Evolutionary conservation across 1,140 invertebrate genomes (phyloP), one percentile per base, ranked within the genome.

Genomic region (Medauroidea extradentata): DNA sequence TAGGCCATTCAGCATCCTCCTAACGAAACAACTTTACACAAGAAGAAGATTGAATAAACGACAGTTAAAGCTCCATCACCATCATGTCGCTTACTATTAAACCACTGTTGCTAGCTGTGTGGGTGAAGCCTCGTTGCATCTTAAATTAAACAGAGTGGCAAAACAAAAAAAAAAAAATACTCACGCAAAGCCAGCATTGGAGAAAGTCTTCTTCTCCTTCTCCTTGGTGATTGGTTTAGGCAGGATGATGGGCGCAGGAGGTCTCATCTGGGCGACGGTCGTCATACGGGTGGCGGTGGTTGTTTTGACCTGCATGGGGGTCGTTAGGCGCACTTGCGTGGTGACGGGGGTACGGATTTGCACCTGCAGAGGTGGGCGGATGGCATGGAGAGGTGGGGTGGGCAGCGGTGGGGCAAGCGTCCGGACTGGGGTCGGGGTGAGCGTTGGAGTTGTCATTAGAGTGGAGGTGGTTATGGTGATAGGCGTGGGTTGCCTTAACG

Each of bases 131-230:
- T n/a, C n/a, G n/a, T n/a, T n/a, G n/a, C n/a, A n/a, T n/a, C n/a
- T n/a, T n/a, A n/a, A n/a, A n/a, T n/a, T n/a, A n/a, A n/a, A n/a
- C n/a, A n/a, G n/a, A n/a, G n/a, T n/a, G n/a, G n/a, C n/a, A n/a
- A n/a, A n/a, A n/a, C n/a, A n/a, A n/a, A n/a, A n/a, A n/a, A n/a
- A n/a, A n/a, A n/a, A n/a, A n/a, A n/a, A n/a, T 27, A 71, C 72
- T 69, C 62, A 80, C 78, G 77, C 77, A 58, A 78, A 81, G 46
- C 75, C 78, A 62, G 77, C 76, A 8, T 74, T 78, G 21, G 76
- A 82, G 69, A 81, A 83, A 34, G 76, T 75, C 65, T 83, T 85
- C 69, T 86, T 86, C 58, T 85, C 83, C 72, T 85, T 84, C 39
- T 85, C 83, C 71, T 84, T 84, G 39, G 75, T 64, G 55, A 75